Evolutionary conservation across 2,888 invertebrate species (phyloP).

Genomic region (Drosophila acutilabella): DNA sequence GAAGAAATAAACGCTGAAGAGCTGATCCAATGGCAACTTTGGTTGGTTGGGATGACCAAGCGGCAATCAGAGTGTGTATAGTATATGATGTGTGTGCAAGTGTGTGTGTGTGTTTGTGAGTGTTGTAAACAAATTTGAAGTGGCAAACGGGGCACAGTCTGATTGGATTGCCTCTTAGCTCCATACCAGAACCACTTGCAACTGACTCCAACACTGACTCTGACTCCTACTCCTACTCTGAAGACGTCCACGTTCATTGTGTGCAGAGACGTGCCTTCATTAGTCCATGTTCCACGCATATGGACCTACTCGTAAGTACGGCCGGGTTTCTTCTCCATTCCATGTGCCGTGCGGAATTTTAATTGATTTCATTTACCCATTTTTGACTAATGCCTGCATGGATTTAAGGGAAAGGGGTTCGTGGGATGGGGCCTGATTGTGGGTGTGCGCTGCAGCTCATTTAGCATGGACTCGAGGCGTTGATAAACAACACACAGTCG

Average conservation of each 20-base stretch:
- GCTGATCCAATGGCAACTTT: conserved; percentile 18
- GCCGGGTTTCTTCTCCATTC: conserved; percentile 38
- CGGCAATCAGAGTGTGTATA: conserved; percentile 44
- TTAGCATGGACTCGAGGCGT: conserved; percentile 61
- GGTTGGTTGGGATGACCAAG: conserved; percentile 29
- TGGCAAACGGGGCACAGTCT: conserved; percentile 53
- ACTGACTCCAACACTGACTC: conserved; percentile 8
- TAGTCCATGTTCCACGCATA: conserved; percentile 68
- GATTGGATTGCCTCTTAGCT: conserved; percentile 47
- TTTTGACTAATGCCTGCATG: conserved; percentile 56
- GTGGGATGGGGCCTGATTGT: neutral
- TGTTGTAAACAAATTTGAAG: conserved; percentile 75
- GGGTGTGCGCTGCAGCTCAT: conserved; percentile 56
- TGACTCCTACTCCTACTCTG: conserved; percentile 14
- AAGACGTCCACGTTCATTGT: conserved; percentile 22
- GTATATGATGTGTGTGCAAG: neutral
- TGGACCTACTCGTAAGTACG: conserved; percentile 51
- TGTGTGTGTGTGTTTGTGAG: conserved; percentile 42
- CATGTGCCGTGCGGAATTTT: conserved; percentile 70
- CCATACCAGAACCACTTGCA: conserved; percentile 37
- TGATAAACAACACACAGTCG: conserved; percentile 61
- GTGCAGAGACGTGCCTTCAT: conserved; percentile 70
- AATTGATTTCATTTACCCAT: conserved; percentile 76
- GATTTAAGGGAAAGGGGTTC: neutral
- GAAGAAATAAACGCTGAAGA: conserved; percentile 12